Conservation (phyloP, 2,888 invertebrate species). For the Meiosimyza decipiens region DNA sequence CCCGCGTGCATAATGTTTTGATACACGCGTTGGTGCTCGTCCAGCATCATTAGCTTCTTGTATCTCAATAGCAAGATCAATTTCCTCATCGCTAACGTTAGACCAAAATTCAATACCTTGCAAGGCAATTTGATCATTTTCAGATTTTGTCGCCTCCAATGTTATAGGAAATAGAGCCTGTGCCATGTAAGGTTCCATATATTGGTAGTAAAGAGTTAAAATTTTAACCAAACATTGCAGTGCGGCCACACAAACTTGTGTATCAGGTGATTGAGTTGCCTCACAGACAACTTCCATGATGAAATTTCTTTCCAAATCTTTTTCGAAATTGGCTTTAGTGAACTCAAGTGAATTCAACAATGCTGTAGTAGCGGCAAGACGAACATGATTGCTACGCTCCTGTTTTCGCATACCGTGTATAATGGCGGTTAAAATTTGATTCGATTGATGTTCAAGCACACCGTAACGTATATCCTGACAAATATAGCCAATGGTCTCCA, state of each 20-base stretch:
- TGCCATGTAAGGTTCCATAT: constrained; percentile 99
- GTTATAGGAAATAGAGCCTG: constrained; percentile 98
- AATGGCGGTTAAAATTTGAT: constrained; percentile 97
- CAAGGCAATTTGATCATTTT: constrained; percentile 93
- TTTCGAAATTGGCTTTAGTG: constrained; percentile 97
- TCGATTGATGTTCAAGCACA: constrained; percentile 90
- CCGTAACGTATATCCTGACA: constrained; percentile 98
- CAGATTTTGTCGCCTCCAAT: constrained; percentile 97
- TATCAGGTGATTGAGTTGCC: constrained; percentile 93
- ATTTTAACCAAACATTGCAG: constrained; percentile 98
- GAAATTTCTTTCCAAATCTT: constrained; percentile 96
- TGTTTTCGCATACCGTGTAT: constrained; percentile 98
- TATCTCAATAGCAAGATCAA: constrained; percentile 93
- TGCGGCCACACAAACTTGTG: constrained; percentile 94
- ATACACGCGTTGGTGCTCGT: constrained; percentile 92
- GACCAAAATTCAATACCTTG: constrained; percentile 99
- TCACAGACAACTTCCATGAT: constrained; percentile 99
- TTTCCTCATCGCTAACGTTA: constrained; percentile 99
- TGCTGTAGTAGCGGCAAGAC: constrained; percentile 96
- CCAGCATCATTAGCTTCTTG: constrained; percentile 93
- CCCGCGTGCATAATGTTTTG: constrained; percentile 97
- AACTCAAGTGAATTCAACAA: constrained; percentile 97
- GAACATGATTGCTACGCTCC: constrained; percentile 92
- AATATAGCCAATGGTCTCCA: constrained; percentile 97
- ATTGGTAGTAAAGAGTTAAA: constrained; percentile 97